These are phyloP conservation scores for Tiphia femorata DNA, from an alignment of 2,888 invertebrate genomes.

Conservation along the genomic window DNA sequence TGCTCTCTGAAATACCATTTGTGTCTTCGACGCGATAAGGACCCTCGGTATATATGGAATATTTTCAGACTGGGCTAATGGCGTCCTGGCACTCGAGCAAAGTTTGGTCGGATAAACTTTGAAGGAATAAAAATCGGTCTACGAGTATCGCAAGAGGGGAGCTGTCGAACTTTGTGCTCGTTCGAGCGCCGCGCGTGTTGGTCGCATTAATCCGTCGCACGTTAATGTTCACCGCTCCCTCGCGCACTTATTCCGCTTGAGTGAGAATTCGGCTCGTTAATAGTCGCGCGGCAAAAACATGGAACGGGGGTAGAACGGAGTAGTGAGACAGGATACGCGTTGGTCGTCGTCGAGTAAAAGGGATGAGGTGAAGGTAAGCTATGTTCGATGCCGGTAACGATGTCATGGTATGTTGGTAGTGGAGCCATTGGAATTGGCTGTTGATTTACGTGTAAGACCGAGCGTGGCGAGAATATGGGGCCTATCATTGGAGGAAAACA, in stretches of 20 bases:
- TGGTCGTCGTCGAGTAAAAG: conserved; percentile 47
- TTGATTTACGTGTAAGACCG: background rate
- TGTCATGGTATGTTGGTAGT: background rate
- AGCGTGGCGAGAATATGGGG: background rate
- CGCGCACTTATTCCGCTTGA: conserved; percentile 53
- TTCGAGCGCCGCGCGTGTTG: conserved; percentile 1
- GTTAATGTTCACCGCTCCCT: conserved; percentile 4
- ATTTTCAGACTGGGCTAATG: no score
- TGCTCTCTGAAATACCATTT: no score
- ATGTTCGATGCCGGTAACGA: conserved; percentile 29
- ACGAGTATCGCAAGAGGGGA: no score
- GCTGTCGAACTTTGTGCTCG: conserved; percentile 13
- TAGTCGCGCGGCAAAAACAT: conserved; percentile 43
- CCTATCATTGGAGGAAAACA: background rate
- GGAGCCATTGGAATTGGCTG: background rate
- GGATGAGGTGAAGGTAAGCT: conserved; percentile 57
- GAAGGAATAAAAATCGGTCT: no score
- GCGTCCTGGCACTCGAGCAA: no score
- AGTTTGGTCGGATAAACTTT: no score
- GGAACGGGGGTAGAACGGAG: conserved; percentile 43
- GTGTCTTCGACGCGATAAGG: no score
- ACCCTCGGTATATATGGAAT: no score
- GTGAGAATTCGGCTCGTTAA: conserved; percentile 51
- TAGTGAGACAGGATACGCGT: conserved; percentile 15
- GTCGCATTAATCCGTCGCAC: conserved; percentile 10